Conservation (phyloP, 2,113 vertebrate genomes). For the Archilochus colubris region DNA sequence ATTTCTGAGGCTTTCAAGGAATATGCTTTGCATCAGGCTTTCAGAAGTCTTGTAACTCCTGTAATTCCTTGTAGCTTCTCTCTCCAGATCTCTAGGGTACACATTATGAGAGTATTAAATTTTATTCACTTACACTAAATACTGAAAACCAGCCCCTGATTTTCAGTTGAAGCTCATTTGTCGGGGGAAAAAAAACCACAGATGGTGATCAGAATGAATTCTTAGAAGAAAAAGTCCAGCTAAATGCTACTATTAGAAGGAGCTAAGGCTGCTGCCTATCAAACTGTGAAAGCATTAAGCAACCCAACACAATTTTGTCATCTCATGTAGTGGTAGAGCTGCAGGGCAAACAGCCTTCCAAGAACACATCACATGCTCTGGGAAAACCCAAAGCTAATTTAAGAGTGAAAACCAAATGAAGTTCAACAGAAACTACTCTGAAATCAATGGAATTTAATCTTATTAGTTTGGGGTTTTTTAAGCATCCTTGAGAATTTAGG, state of each 20-base stretch:
- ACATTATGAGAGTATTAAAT: background rate
- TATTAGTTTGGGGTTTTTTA: background rate
- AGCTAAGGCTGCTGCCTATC: background rate
- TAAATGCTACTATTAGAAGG: background rate
- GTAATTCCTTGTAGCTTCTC: background rate
- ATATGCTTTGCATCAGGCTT: background rate
- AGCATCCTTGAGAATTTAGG: background rate
- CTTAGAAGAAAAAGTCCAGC: background rate
- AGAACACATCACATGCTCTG: background rate
- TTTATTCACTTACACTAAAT: background rate
- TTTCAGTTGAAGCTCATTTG: background rate
- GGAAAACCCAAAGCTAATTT: background rate
- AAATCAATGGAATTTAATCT: background rate
- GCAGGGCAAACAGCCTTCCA: background rate
- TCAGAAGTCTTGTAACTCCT: background rate
- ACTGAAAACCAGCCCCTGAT: rapidly evolving
- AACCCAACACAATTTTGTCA: background rate
- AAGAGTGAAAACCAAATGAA: background rate
- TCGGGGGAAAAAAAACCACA: background rate
- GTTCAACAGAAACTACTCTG: background rate
- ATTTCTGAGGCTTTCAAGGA: background rate
- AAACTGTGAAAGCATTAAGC: background rate
- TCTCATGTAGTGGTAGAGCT: background rate
- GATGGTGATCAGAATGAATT: background rate
- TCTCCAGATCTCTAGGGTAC: background rate